Conservation (phyloP, 1,140 invertebrate genomes). For the Pararge aegeria region DNA sequence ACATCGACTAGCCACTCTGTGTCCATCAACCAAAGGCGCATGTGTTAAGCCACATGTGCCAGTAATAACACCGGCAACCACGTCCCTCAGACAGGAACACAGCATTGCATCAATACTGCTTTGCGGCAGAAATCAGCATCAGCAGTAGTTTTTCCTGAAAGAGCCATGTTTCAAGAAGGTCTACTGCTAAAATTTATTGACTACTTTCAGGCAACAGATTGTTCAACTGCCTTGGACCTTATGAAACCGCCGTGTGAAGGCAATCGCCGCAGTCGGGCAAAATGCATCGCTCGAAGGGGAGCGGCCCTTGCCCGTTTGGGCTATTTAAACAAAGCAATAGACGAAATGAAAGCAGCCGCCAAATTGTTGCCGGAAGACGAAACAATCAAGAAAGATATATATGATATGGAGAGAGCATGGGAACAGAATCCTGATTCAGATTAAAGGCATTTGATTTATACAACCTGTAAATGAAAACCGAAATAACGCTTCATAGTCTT, state of each 20-base stretch:
- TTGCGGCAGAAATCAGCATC: too few species aligned
- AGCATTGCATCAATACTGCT: too few species aligned
- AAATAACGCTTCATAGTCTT: too few species aligned
- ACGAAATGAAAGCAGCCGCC: constrained; percentile 87
- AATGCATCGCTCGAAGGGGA: constrained; percentile 86
- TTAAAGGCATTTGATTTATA: constrained; percentile 22
- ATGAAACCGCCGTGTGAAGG: constrained; percentile 85
- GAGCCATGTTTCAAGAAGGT: too few species aligned
- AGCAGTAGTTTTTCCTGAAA: too few species aligned
- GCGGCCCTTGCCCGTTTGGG: constrained; percentile 86
- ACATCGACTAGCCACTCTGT: too few species aligned
- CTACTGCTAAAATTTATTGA: too few species aligned
- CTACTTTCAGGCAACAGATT: constrained; percentile 68
- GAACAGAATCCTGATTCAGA: constrained; percentile 77
- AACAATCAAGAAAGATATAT: constrained; percentile 69
- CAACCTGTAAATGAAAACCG: too few species aligned
- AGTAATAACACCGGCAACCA: too few species aligned
- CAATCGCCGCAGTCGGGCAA: constrained; percentile 85
- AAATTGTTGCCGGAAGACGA: constrained; percentile 80
- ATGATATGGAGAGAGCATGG: constrained; percentile 76
- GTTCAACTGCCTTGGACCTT: constrained; percentile 85
- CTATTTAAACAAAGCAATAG: constrained; percentile 85
- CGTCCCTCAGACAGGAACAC: too few species aligned
- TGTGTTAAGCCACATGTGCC: too few species aligned
- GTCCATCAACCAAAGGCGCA: too few species aligned